Evolutionary conservation across 2,888 invertebrate genomes (phyloP).

Genomic region (Eudasyphora cyanicolor): DNA sequence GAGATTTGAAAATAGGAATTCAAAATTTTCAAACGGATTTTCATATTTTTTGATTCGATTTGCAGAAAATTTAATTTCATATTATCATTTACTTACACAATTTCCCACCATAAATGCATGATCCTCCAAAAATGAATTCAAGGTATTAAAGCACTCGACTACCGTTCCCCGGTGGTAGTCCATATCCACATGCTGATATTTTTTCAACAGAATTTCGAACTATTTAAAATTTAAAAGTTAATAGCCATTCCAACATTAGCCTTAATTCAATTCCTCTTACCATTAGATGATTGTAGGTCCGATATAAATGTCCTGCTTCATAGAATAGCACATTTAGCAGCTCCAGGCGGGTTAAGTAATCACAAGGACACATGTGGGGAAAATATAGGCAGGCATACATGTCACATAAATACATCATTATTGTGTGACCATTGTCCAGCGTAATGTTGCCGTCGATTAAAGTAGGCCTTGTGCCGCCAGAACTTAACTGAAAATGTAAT

Average conservation of each 20-base stretch:
- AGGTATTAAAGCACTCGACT: conserved; percentile 76
- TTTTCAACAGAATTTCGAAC: conserved; percentile 74
- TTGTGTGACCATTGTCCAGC: conserved; percentile 80
- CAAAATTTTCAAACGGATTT: too few relatives aligned
- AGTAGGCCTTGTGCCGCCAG: conserved; percentile 77
- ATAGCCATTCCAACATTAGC: too few relatives aligned
- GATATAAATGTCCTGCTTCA: conserved; percentile 73
- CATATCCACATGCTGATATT: conserved; percentile 73
- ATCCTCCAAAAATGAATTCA: conserved; percentile 77
- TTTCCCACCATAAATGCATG: conserved; percentile 73
- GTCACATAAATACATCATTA: conserved; percentile 79
- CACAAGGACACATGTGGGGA: conserved; percentile 69
- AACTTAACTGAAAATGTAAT: conserved; percentile 74
- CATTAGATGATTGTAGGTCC: conserved; percentile 70
- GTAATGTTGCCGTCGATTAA: conserved; percentile 76
- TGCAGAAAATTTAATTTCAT: not conserved
- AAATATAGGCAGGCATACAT: conserved; percentile 64
- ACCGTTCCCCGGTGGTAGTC: conserved; percentile 73
- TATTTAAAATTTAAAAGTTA: not conserved
- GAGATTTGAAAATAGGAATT: too few relatives aligned
- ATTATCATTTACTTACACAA: conserved; percentile 67
- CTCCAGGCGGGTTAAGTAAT: conserved; percentile 70
- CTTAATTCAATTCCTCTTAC: conserved; percentile 66
- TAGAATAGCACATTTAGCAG: conserved; percentile 76
- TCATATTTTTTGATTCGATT: too few relatives aligned